These are phyloP conservation scores for Podargus strigoides DNA, from an alignment of 2,797 vertebrate species.

Conservation along the genomic window DNA sequence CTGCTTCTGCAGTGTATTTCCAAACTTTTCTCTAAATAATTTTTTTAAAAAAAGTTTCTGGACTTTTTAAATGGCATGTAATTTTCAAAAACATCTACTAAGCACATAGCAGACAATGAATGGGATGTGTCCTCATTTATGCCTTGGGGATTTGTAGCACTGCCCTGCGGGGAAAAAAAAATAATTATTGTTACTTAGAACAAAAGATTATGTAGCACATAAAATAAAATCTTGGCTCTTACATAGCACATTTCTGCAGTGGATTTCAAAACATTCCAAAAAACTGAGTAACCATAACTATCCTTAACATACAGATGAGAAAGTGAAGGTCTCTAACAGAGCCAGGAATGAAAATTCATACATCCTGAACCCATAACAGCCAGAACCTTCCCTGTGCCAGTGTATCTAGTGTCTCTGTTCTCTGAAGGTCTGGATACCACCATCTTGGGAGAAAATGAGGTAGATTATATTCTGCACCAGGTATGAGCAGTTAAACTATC, in stretches of 20 bases:
- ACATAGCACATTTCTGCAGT: not conserved
- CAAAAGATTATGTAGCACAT: not conserved
- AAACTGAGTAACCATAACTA: not conserved
- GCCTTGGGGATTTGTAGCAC: not conserved
- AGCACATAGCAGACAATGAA: not conserved
- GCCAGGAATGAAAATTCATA: not conserved
- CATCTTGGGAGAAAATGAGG: not conserved
- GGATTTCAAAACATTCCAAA: not conserved
- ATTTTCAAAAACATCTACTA: not conserved
- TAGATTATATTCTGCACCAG: not conserved
- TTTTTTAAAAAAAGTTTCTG: not conserved
- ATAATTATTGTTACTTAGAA: not conserved
- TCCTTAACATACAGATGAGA: not conserved
- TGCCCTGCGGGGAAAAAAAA: not conserved
- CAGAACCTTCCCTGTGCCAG: not conserved
- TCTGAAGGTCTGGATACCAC: not conserved
- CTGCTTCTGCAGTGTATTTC: not conserved
- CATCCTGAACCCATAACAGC: not conserved
- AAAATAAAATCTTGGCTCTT: constrained; percentile 12
- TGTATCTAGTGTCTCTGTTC: not conserved
- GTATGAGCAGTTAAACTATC: not conserved
- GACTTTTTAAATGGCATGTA: not conserved
- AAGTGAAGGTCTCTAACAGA: not conserved
- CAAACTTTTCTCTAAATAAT: not conserved
- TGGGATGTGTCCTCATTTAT: not conserved